Evolutionary conservation across 2,888 invertebrate species (phyloP), one percentile per base, ranked within the genome.

Genomic region (Subacronicta megacephala): DNA sequence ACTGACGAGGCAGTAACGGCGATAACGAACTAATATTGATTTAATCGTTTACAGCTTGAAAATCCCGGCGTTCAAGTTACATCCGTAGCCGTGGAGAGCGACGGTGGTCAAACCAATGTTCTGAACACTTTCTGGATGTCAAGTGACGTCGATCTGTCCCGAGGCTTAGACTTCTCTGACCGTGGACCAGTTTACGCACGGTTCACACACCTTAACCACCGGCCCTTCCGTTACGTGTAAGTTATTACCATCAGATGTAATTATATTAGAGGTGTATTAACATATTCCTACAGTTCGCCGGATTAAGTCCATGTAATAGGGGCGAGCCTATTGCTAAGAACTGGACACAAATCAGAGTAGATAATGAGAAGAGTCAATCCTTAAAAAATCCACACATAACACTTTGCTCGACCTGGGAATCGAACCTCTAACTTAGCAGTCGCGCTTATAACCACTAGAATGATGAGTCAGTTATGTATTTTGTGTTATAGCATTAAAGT

Each of bases 121-220:
- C 80, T 98, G 15, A 90, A 94, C 68, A 97, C 97, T 0, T 97
- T 95, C 90, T 98, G 98, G 97, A 96, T 96, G 94, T 95, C 95
- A 83, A 97, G 97, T 46, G 97, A 97, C 75, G 95, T 98, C 38
- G 96, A 98, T 82, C 86, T 98, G 40, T 96, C 97, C 0, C 95
- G 97, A 18, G 98, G 98, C 0, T 93, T 98, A 47, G 98, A 98
- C 90, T 98, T 98, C 87, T 94, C 95, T 2, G 84, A 92, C 84
- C 95, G 96, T 29, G 97, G 97, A 0, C 86, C 96, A 0, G 95
- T 97, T 1, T 95, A 95, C 44, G 97, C 96, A 0, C 93, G 96
- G 18, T 96, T 97, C 84, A 97, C 96, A 0, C 98, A 98, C 88
- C 93, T 98, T 59, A 97, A 98, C 88, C 96, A 98, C 80, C 92